Percentiles rank a stretch among this genome's conserved stretches.
Evolutionary conservation across 2,797 vertebrate species (phyloP).

Genomic region (Streptopelia turtur): DNA sequence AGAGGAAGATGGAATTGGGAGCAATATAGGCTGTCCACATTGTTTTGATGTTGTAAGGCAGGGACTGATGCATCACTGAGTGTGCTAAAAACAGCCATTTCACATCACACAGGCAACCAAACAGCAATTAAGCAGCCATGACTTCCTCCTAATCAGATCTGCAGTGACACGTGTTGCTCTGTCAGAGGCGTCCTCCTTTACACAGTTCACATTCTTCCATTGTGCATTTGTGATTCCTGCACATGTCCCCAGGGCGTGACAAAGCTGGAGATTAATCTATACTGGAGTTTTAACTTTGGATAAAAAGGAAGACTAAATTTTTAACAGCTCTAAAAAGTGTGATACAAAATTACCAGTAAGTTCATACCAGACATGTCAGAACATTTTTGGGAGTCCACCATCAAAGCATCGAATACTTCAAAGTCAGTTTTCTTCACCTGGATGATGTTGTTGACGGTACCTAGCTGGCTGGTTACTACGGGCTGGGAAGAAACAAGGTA

Average conservation of each 20-base stretch:
- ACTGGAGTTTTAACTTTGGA: background rate
- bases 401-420: conserved; percentile 96
- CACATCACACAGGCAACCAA: background rate
- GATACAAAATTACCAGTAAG: background rate
- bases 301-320: background rate
- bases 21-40: rapidly evolving
- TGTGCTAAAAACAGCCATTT: background rate
- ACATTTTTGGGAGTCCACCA: conserved; percentile 92
- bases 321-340: background rate
- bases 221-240: background rate
- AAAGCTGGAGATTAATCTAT: background rate
- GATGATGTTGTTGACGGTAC: conserved; percentile 93
- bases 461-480: conserved; percentile 90
- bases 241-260: background rate
- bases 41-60: background rate
- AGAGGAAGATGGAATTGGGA: background rate
- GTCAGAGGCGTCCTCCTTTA: background rate
- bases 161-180: background rate
- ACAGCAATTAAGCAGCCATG: background rate
- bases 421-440: conserved; percentile 96
- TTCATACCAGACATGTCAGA: conserved; percentile 90
- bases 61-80: background rate
- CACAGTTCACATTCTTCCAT: background rate
- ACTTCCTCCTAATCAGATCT: background rate
- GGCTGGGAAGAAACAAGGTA: conserved; percentile 81